Conservation (phyloP, 2,888 invertebrate genomes). For the Apodemia hepburni region DNA sequence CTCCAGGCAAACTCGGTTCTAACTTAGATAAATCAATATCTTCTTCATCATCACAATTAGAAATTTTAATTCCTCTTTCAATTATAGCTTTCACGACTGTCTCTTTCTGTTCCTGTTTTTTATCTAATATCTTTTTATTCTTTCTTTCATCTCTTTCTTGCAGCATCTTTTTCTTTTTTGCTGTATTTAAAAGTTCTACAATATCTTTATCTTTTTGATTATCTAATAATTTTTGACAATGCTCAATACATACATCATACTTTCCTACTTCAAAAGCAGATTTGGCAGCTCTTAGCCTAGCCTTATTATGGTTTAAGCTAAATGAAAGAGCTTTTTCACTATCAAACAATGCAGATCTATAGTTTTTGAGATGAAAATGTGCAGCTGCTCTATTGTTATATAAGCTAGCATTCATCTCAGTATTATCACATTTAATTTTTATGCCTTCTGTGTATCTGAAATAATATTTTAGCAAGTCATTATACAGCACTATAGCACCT, state of each 20-base stretch:
- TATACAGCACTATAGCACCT: neutral
- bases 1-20: conserved; percentile 83
- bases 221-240: conserved; percentile 85
- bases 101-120: conserved; percentile 61
- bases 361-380: conserved; percentile 91
- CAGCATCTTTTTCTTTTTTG: conserved; percentile 70
- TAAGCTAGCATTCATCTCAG: conserved; percentile 88
- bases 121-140: conserved; percentile 59
- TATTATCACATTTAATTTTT: conserved; percentile 85
- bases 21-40: conserved; percentile 75
- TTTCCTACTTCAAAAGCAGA: conserved; percentile 84
- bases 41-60: conserved; percentile 70
- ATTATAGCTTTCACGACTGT: conserved; percentile 61
- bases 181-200: conserved; percentile 47
- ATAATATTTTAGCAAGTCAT: neutral
- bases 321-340: conserved; percentile 88
- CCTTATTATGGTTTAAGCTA: conserved; percentile 89
- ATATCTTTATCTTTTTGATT: conserved; percentile 76
- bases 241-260: conserved; percentile 85
- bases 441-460: conserved; percentile 94
- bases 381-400: conserved; percentile 96
- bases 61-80: conserved; percentile 74
- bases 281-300: conserved; percentile 86
- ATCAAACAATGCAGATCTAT: conserved; percentile 89
- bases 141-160: conserved; percentile 79